Evolutionary conservation across 1,140 invertebrate species (phyloP), one percentile per base, ranked within the genome.

Genomic region (Nephila pilipes): DNA sequence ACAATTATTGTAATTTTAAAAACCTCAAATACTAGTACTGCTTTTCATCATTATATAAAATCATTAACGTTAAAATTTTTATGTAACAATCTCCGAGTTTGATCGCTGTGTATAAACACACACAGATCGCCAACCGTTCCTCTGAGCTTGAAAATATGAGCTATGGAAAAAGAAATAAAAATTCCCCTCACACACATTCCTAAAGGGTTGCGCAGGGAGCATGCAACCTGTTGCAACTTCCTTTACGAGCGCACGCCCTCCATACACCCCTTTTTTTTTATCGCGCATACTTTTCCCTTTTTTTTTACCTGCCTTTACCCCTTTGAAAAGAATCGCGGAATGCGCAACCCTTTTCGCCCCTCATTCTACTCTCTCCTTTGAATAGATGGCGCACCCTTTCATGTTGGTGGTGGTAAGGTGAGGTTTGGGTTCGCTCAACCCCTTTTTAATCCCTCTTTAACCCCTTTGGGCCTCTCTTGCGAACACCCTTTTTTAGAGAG

Each of bases 361-460:
- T 22, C n/a, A 14, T 14, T n/a, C 63, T n/a, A 25, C 38, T 46
- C 46, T 46, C 46, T 10, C 46, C 32, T 25, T 18, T 83, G 32
- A 69, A 65, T 60, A 20, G 85, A 10, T 46, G 85, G 32, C 54
- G 85, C 85, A 65, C 38, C 81, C 81, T 57, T 54, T 83, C 29
- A 14, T 32, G 63, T 25, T 25, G 22, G 22, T n/a, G 14, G 10
- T 14, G 63, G 63, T 83, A 55, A 55, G 81, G 81, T 55, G 54
- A 55, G 80, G 38, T 83, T 83, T n/a, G 81, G 54, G 81, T 18
- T 32, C 69, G 3, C 22, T 57, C 46, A n/a, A 83, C 81, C 81
- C 81, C 46, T 54, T 83, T 83, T 83, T 54, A 83, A 57, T 54
- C 81, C 81, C 79, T 32, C 54, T 83, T 83, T 83, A 83, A 83